Evolutionary conservation across 2,113 vertebrate species (phyloP).

Genomic region (Cacatua alba): DNA sequence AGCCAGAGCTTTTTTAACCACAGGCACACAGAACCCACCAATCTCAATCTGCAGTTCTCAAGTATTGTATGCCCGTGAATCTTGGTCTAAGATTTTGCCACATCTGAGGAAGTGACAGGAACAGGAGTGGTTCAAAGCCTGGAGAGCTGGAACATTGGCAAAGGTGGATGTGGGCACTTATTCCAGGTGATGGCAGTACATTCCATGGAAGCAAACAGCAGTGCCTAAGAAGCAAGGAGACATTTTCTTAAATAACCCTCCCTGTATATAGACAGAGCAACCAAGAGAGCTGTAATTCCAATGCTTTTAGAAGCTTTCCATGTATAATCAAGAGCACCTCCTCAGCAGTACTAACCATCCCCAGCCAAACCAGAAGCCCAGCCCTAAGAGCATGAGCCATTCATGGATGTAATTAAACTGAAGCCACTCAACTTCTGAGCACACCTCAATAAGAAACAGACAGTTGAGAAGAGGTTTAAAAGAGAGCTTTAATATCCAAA

Average conservation of each 20-base stretch:
- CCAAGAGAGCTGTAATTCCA: background rate
- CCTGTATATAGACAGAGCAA: background rate
- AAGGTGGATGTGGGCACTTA: background rate
- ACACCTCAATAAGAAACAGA: background rate
- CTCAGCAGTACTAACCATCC: background rate
- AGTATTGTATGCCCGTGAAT: accelerated
- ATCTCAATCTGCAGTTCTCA: background rate
- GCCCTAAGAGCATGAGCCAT: background rate
- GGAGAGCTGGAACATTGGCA: background rate
- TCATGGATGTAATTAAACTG: background rate
- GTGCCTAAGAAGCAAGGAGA: background rate
- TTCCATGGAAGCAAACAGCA: background rate
- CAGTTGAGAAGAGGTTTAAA: background rate
- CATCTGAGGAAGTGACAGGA: accelerated
- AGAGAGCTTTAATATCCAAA: constrained; percentile 84
- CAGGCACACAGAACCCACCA: background rate
- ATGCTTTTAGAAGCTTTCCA: background rate
- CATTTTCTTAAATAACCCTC: background rate
- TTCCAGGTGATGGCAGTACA: background rate
- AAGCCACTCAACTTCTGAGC: background rate
- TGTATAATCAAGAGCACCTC: too few relatives aligned
- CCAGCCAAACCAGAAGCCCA: background rate
- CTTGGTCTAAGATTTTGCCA: background rate
- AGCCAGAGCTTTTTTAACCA: background rate
- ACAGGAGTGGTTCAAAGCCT: background rate